A percentile compares a stretch with the other conserved stretches of the same genome.
phyloP scores from a whole-genome alignment of 1,140 invertebrate species.

The Tetranychus cinnabarinus region DNA sequence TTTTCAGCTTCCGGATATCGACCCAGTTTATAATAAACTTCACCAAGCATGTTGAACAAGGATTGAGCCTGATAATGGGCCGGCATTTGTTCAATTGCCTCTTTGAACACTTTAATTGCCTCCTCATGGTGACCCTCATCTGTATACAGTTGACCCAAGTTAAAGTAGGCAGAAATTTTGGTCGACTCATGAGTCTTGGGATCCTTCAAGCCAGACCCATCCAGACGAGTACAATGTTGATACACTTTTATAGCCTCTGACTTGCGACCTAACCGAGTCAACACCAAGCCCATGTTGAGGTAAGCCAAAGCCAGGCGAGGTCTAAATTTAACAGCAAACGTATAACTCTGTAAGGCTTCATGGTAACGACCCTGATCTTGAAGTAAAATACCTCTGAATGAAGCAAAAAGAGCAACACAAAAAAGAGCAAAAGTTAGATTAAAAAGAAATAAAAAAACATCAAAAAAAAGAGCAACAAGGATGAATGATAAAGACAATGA shows the following conservation, averaged over 20 bases:
- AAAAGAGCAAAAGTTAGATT: neutral
- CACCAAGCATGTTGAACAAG: conserved; percentile 61
- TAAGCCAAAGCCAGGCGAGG: conserved; percentile 83
- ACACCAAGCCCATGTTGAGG: conserved; percentile 68
- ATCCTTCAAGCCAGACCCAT: conserved; percentile 65
- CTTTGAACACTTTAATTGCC: conserved; percentile 63
- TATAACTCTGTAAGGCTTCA: conserved; percentile 73
- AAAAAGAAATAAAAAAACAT: neutral
- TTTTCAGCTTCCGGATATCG: conserved; percentile 52
- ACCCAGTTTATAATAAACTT: conserved; percentile 53
- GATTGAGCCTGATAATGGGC: conserved; percentile 48
- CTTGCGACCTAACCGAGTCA: conserved; percentile 50
- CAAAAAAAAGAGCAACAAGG: neutral
- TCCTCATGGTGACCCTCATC: conserved; percentile 56
- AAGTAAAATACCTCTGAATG: conserved; percentile 60
- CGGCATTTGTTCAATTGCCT: conserved; percentile 57
- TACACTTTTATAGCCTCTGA: conserved; percentile 59
- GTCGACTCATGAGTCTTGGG: conserved; percentile 65
- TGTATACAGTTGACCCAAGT: conserved; percentile 64
- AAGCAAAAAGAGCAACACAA: neutral
- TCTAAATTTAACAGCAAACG: conserved; percentile 71
- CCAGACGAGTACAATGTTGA: conserved; percentile 49
- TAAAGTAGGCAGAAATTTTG: conserved; percentile 65
- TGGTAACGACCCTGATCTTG: conserved; percentile 66
- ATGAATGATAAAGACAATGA: neutral